Conservation (phyloP, 1,140 invertebrate species). For the Drosophila bifasciata region DNA sequence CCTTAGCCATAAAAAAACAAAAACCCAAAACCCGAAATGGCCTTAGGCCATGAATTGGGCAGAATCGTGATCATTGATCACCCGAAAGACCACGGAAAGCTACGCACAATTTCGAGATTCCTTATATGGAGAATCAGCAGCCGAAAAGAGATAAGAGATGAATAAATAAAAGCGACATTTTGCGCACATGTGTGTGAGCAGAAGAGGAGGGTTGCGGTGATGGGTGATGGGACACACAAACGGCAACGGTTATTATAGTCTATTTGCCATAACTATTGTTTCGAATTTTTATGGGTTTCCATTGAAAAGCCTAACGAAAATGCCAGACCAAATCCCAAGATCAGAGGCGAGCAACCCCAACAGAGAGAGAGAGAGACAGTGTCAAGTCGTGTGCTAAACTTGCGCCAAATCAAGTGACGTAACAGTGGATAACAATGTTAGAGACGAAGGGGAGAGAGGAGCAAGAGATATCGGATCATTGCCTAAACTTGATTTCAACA, state of each 20-base stretch:
- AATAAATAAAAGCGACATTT: constrained; percentile 54
- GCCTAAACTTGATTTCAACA: constrained; percentile 59
- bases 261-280: constrained; percentile 13
- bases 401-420: constrained; percentile 49
- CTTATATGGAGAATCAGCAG: constrained; percentile 37
- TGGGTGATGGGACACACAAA: too few relatives aligned
- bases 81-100: constrained; percentile 14
- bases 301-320: constrained; percentile 41
- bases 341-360: constrained; percentile 15
- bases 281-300: constrained; percentile 39
- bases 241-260: constrained; percentile 5
- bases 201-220: too few relatives aligned
- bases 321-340: constrained; percentile 44
- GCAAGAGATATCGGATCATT: not conserved
- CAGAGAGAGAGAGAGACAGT: constrained; percentile 2
- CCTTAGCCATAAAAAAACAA: constrained; percentile 29
- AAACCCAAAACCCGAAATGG: constrained; percentile 4
- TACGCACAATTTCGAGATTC: constrained; percentile 26
- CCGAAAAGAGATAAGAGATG: constrained; percentile 25
- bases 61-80: constrained; percentile 47
- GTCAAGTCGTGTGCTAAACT: constrained; percentile 48
- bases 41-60: constrained; percentile 26
- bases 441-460: not conserved
- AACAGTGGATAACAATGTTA: constrained; percentile 16
- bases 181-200: constrained; percentile 14